Conservation (phyloP, 2,113 vertebrate genomes). For the Pipra filicauda region DNA sequence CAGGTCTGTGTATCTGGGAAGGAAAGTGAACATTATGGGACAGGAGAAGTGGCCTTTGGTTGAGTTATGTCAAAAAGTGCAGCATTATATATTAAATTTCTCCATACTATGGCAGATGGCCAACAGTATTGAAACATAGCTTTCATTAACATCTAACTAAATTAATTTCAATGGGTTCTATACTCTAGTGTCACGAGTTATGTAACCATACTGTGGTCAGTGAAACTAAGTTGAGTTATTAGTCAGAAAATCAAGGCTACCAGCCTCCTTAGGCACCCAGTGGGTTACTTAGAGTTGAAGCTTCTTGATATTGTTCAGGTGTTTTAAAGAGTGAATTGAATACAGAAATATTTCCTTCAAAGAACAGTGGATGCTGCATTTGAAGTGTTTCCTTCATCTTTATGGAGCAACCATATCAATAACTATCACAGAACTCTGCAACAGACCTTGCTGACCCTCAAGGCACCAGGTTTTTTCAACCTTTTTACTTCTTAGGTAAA, state of each 20-base stretch:
- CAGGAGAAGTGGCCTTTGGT: background rate
- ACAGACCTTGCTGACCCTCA: background rate
- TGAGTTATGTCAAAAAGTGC: background rate
- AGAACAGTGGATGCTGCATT: background rate
- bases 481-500: background rate
- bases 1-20: background rate
- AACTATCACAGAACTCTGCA: background rate
- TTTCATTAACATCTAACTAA: background rate
- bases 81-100: background rate
- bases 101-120: background rate
- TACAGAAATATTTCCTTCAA: background rate
- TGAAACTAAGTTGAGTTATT: background rate
- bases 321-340: background rate
- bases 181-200: background rate
- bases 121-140: background rate
- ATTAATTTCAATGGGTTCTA: background rate
- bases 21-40: background rate
- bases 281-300: background rate
- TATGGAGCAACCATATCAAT: background rate
- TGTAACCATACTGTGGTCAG: background rate
- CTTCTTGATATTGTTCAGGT: background rate
- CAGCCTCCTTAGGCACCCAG: background rate
- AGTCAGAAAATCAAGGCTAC: background rate
- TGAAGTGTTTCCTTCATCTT: background rate
- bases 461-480: background rate